Evolutionary conservation across 2,888 invertebrate species (phyloP), one percentile per base, ranked within the genome.

Genomic region (Griposia aprilina): DNA sequence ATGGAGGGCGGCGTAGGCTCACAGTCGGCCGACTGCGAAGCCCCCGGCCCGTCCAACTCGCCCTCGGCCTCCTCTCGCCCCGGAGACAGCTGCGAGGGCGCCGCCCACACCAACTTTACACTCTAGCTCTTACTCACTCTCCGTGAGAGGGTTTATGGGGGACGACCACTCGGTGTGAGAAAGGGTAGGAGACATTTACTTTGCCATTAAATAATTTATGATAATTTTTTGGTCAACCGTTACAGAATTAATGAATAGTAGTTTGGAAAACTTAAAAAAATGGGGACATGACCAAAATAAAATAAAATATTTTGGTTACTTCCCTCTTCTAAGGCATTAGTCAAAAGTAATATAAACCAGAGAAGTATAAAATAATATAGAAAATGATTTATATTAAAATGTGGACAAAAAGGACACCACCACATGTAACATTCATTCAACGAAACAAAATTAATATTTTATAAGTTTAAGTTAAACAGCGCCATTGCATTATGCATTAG

Each of bases 21-120:
- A 96, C 99, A 99, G 97, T 99, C 99, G 90, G 98, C 98, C 73
- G 98, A 98, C 96, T 99, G 99, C 71, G 98, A 98, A 70, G 98
- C 99, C 52, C 98, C 98, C n/a, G 98, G 98, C 87, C 98, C 99
- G 91, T 99, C 99, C 88, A 98, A 97, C 93, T 99, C 99, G 83
- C 98, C 98, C 91, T 98, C 98, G 91, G 98, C 98, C 89, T 98
- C 98, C 90, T 98, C 98, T 79, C 98, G 97, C 30, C 98, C 98
- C 63, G 98, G 98, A 17, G 98, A 98, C 91, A 98, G 97, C 98
- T 98, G 95, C 36, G 87, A 84, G 86, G 76, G 82, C 83, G 87
- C 87, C 88, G 85, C 86, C 87, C 81, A 82, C 88, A 89, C 87
- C 89, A 89, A 85, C 87, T 80, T 90, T 88, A 90, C 86, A 88